These are phyloP conservation scores for Tamias sibiricus DNA, from an alignment of 2,113 vertebrate genomes.

Conservation along the genomic window DNA sequence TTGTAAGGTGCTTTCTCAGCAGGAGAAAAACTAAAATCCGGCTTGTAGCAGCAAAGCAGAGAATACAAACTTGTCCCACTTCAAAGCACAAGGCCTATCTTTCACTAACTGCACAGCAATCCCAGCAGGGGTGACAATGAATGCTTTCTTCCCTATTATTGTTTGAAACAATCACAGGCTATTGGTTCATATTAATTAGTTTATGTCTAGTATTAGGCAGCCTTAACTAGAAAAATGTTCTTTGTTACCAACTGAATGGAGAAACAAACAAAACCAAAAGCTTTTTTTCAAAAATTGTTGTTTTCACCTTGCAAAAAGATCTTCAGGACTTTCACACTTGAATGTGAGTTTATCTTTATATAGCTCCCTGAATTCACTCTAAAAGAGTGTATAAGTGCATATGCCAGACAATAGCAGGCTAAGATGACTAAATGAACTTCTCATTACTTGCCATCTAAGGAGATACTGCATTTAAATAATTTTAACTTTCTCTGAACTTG, in stretches of 20 bases:
- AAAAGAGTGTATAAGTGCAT: constrained; percentile 4
- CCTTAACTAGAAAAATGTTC: constrained; percentile 74
- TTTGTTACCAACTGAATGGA: constrained; percentile 80
- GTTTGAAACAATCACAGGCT: constrained; percentile 77
- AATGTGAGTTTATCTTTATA: constrained; percentile 55
- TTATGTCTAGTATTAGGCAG: constrained; percentile 76
- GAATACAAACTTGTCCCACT: constrained; percentile 66
- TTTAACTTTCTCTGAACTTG: constrained; percentile 49
- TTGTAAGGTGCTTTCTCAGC: neutral
- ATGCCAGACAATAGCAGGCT: neutral
- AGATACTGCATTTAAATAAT: constrained; percentile 21
- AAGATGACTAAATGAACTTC: neutral
- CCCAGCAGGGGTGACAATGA: constrained; percentile 69
- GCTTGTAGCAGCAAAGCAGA: neutral
- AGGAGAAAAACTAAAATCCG: constrained; percentile 61
- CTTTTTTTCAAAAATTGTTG: constrained; percentile 59
- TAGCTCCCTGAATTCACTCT: constrained; percentile 43
- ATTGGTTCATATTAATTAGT: constrained; percentile 80
- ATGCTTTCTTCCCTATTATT: constrained; percentile 78
- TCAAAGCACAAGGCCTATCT: constrained; percentile 72
- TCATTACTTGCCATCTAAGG: neutral
- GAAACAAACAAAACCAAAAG: constrained; percentile 67
- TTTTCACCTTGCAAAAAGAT: constrained; percentile 58
- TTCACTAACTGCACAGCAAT: constrained; percentile 69
- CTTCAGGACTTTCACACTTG: constrained; percentile 50